Evolutionary conservation across 53 echinoderm and acorn worm species (phyloP), one percentile per base, ranked within the genome.

Genomic region (Holothuria scabra): DNA sequence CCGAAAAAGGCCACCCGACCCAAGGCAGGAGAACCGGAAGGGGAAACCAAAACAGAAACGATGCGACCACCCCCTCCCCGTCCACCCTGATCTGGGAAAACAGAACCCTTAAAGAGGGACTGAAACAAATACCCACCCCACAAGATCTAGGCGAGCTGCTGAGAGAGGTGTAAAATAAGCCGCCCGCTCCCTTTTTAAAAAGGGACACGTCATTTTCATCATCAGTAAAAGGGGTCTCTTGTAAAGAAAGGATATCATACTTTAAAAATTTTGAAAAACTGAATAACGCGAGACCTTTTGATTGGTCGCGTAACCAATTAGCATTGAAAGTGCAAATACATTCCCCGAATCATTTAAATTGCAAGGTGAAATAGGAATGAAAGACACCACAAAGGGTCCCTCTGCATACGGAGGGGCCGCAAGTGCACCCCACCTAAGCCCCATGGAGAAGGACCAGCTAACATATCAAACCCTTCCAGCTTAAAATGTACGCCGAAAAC

Each of bases 61-160:
- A 32, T 2, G 30, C 86, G 86, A 5, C 86, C 86, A 0, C 60
- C 56, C 9, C n/a, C n/a, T n/a, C n/a, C n/a, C 1, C 12, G 48
- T 64, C 64, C 26, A 11, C 26, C 26, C 64, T 26, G 0, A 64
- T 13, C 25, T 64, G 64, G 11, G 64, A 64, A 26, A 22, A 13
- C 10, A 12, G 2, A 0, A 25, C 64, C 3, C 29, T 64, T 5
- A 21, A 64, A 11, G 26, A 28, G 64, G 28, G 19, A 12, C 46
- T 61, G 31, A 76, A 76, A 49, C 63, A 60, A 48, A 86, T 86
- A 29, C 19, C 31, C 14, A 78, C 78, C 3, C 86, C 78, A 22
- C 52, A 86, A 4, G 86, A 76, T 29, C 62, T 65, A 33, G 46
- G 22, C 1, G 84, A 68, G 16, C 8, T 24, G 5, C 67, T 28